A percentile compares a stretch with the other conserved stretches of the same genome.
Evolutionary conservation across 1,140 invertebrate genomes (phyloP).

Genomic region (Lepidurus couesii): DNA sequence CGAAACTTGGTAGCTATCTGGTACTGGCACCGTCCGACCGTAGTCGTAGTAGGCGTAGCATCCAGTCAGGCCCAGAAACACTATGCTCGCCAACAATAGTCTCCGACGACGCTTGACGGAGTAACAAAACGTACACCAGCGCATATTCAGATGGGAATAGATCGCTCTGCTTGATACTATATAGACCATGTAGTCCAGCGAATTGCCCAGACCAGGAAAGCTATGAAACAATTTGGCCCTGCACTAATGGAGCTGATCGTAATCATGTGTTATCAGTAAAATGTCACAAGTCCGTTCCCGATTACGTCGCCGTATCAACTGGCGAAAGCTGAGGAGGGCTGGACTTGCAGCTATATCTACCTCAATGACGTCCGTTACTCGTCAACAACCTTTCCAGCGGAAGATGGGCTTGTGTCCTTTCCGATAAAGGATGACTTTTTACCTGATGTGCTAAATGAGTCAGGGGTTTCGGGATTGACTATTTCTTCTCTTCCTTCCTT

Average conservation of each 20-base stretch:
- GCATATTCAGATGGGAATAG: background rate
- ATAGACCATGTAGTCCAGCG: no score
- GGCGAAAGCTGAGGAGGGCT: background rate
- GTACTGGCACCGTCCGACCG: background rate
- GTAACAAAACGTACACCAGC: background rate
- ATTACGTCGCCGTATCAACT: conserved; percentile 1
- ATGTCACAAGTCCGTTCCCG: background rate
- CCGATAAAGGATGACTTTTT: no score
- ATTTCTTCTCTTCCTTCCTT: no score
- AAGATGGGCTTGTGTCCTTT: no score
- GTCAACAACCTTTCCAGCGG: no score
- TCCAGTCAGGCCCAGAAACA: background rate
- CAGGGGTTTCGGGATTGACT: no score
- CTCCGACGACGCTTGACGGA: background rate
- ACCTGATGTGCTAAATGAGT: no score
- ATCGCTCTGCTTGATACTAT: no score
- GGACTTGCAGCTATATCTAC: background rate
- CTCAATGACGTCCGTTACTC: no score
- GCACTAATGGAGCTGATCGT: background rate
- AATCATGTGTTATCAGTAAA: no score
- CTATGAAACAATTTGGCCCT: background rate
- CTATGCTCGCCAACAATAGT: background rate
- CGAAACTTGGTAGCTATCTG: background rate
- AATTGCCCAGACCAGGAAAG: background rate
- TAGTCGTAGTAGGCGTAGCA: background rate